A percentile compares a stretch with the other conserved stretches of the same genome.
phyloP scores from a whole-genome alignment of 2,888 invertebrate genomes.

The Melieria omissa region DNA sequence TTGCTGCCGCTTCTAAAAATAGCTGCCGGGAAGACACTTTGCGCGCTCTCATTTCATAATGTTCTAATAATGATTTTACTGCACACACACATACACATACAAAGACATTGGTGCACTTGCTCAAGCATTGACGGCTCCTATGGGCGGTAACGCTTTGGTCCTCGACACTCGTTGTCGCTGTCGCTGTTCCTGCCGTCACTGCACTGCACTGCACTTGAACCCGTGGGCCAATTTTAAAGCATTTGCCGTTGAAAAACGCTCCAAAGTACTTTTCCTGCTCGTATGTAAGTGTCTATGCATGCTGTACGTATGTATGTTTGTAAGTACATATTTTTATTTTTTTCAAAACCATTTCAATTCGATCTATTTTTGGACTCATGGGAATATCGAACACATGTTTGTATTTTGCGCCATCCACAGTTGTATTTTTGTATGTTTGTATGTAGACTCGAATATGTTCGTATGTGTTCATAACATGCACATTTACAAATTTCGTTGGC shows the following conservation, averaged over 20 bases:
- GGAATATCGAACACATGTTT: slow-evolving; percentile 48
- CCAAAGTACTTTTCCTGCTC: background rate
- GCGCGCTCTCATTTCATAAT: slow-evolving; percentile 46
- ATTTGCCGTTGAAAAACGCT: slow-evolving; percentile 13
- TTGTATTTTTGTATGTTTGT: background rate
- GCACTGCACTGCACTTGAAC: slow-evolving; percentile 45
- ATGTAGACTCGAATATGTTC: background rate
- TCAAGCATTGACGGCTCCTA: too few relatives aligned
- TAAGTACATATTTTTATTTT: slow-evolving; percentile 17
- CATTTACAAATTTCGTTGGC: slow-evolving; percentile 5
- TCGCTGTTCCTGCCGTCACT: slow-evolving; percentile 21
- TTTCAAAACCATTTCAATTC: slow-evolving; percentile 34
- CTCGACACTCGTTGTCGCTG: background rate
- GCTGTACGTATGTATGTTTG: slow-evolving; percentile 12
- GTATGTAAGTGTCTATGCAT: background rate
- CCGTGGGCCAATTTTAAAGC: slow-evolving; percentile 36
- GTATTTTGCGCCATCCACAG: slow-evolving; percentile 8
- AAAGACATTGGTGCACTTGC: background rate
- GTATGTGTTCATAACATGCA: background rate
- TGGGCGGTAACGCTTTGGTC: too few relatives aligned
- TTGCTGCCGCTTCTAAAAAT: slow-evolving; percentile 53
- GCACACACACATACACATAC: slow-evolving; percentile 21
- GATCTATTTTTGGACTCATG: slow-evolving; percentile 48
- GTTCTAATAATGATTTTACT: slow-evolving; percentile 50
- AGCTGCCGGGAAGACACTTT: slow-evolving; percentile 60